Evolutionary conservation across 2,888 invertebrate species (phyloP), one percentile per base, ranked within the genome.

Genomic region (Mimumesa dahlbomi): DNA sequence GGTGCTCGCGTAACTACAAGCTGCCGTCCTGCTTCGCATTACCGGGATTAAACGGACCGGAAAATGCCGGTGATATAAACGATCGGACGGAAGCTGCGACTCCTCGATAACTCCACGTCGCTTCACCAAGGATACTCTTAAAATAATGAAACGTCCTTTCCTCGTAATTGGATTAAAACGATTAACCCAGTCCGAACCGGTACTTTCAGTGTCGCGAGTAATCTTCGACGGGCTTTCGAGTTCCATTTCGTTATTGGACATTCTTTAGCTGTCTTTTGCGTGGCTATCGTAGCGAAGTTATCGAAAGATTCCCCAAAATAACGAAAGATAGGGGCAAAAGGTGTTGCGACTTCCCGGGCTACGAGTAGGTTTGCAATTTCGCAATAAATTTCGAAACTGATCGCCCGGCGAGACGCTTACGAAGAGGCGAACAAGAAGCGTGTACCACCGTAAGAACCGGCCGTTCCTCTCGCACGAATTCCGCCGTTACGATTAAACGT

Each of bases 41-140:
- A 83, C 81, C 66, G 48, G 79, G 81, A 88, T 88, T 86, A 86
- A 86, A 88, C 80, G 83, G 72, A 67, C 72, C 62, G 82, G 82
- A 81, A 85, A 82, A 80, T 61, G 56, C 63, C 59, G 58, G 38
- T 71, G 63, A 77, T 80, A 71, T 54, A 81, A 77, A 77, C 65
- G 74, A 61, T 68, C 54, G 62, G 62, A 49, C 29, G 66, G 59
- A 45, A 36, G 19, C 58, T 52, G 56, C 53, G 58, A 62, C 54
- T 64, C 21, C 16, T 62, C 79, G 71, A 80, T 80, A 77, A 63
- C 66, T 71, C 70, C 59, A 63, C 53, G 54, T 54, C 63, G 48
- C 58, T 34, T 13, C 50, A 42, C 40, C 19, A 34, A 31, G 56
- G 69, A 61, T 59, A 70, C 84, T 82, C 75, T 85, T 78, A 83